Evolutionary conservation across 1,140 invertebrate genomes (phyloP), one percentile per base, ranked within the genome.

Genomic region (Platyura marginata): DNA sequence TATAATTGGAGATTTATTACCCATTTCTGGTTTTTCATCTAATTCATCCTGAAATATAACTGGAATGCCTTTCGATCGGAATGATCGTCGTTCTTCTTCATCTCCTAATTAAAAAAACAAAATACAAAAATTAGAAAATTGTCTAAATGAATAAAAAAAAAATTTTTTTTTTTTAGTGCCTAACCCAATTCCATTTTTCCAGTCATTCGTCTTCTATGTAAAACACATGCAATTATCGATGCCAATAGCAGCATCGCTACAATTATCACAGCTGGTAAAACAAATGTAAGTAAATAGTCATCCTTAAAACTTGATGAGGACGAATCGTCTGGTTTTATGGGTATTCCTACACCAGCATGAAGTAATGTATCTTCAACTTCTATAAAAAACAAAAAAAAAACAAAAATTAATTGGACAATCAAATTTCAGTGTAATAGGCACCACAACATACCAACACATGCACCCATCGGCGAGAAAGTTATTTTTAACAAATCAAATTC

Each of bases 11-110:
- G 79, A 78, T 64, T 92, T 92, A 51, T 88, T 86, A 21, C 79
- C 79, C 22, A 82, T 77, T 59, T 81, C 81, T 1, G 80, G 83
- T 54, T 88, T 83, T 53, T 94, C 89, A 49, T 91, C 87, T 11
- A 93, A 65, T 58, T 96, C 91, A 62, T 96, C 89, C 59, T 81
- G 81, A 61, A 95, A 93, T 49, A 95, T 95, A 5, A 94, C 85
- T 1, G 91, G 91, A 50, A 92, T 85, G 36, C 87, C 87, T 63
- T 90, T 92, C 48, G 79, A 87, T 8, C 86, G 72, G 63, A 90
- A 92, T 41, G 71, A 79, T 61, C 79, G 77, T 37, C 79, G 69
- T 50, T 82, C 81, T 51, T 86, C 81, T 48, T 85, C 81, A 48
- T 83, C 72, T 16, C 73, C 72, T 3, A 69, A 63, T 59, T 10